Percentiles rank a stretch among this genome's conserved stretches.
Evolutionary conservation across 2,888 invertebrate genomes (phyloP).

Genomic region (Catocala sponsa): DNA sequence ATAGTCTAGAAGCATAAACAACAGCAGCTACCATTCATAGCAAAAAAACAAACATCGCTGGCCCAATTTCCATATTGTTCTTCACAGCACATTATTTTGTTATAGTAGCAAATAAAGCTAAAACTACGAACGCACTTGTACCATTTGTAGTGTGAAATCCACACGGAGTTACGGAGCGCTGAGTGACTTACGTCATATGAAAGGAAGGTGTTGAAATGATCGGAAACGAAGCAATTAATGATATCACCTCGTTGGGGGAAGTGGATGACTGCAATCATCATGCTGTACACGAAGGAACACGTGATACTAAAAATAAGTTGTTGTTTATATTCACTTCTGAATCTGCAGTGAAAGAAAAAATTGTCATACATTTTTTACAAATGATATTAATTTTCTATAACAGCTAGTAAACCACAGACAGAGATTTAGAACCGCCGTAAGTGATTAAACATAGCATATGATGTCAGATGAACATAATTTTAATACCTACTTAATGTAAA

Average conservation of each 20-base stretch:
- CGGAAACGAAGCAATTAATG: constrained; percentile 30
- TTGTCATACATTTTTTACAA: too few relatives aligned
- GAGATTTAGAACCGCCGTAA: too few relatives aligned
- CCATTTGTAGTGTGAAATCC: constrained; percentile 6
- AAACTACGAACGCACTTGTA: constrained; percentile 11
- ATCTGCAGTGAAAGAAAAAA: too few relatives aligned
- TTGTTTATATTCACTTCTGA: too few relatives aligned
- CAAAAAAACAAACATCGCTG: constrained; percentile 3
- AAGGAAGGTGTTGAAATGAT: constrained; percentile 35
- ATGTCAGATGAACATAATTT: neutral
- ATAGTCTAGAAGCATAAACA: neutral
- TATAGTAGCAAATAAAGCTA: constrained; percentile 7
- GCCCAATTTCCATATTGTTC: constrained; percentile 1
- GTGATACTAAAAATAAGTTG: too few relatives aligned
- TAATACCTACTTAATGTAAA: too few relatives aligned
- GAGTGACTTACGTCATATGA: constrained; percentile 30
- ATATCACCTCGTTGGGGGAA: constrained; percentile 22
- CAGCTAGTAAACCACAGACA: too few relatives aligned
- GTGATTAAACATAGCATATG: neutral
- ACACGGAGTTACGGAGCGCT: constrained; percentile 5
- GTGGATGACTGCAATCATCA: constrained; percentile 11
- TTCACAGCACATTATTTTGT: neutral
- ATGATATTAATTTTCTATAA: too few relatives aligned
- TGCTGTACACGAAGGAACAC: neutral
- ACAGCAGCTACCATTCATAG: neutral